Conservation (phyloP, 2,888 invertebrate species). For the Tryphoninae sp. region DNA sequence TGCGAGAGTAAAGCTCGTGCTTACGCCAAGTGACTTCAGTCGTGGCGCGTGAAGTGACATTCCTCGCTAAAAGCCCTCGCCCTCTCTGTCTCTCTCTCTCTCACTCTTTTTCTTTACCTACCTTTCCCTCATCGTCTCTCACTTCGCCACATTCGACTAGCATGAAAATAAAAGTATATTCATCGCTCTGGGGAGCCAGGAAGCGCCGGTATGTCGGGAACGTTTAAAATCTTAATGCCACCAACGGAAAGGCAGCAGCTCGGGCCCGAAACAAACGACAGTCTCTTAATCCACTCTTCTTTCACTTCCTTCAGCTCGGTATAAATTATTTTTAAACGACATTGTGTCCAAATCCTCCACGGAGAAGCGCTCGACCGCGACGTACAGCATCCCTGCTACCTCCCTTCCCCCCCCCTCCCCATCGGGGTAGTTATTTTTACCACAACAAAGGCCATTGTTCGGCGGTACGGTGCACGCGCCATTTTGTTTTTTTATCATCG, state of each 20-base stretch:
- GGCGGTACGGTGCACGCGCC: slow-evolving; percentile 11
- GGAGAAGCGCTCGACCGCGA: slow-evolving; percentile 35
- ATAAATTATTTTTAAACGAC: slow-evolving; percentile 70
- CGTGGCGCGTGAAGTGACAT: slow-evolving; percentile 62
- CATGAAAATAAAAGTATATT: slow-evolving; percentile 53
- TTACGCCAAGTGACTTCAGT: slow-evolving; percentile 53
- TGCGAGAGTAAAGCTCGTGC: slow-evolving; percentile 49
- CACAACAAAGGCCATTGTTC: slow-evolving; percentile 68
- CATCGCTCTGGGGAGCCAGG: slow-evolving; percentile 50
- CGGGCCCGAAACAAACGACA: slow-evolving; percentile 53
- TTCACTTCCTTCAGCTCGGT: slow-evolving; percentile 55
- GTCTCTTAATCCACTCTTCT: slow-evolving; percentile 65
- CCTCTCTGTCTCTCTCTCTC: slow-evolving; percentile 28
- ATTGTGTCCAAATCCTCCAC: slow-evolving; percentile 64
- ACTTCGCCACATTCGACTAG: slow-evolving; percentile 51
- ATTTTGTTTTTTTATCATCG: slow-evolving; percentile 17
- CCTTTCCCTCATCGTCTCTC: slow-evolving; percentile 36
- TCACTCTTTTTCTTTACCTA: slow-evolving; percentile 35
- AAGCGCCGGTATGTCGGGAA: slow-evolving; percentile 56
- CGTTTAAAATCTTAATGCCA: slow-evolving; percentile 64
- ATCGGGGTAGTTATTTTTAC: slow-evolving; percentile 64
- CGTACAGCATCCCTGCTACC: slow-evolving; percentile 28
- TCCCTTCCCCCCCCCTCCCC: slow-evolving; percentile 20
- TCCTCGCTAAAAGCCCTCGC: slow-evolving; percentile 66
- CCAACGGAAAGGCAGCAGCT: slow-evolving; percentile 26